A percentile compares a stretch with the other conserved stretches of the same genome.
Evolutionary conservation across 2,888 invertebrate genomes (phyloP).

Genomic region (Drosophila picticornis): DNA sequence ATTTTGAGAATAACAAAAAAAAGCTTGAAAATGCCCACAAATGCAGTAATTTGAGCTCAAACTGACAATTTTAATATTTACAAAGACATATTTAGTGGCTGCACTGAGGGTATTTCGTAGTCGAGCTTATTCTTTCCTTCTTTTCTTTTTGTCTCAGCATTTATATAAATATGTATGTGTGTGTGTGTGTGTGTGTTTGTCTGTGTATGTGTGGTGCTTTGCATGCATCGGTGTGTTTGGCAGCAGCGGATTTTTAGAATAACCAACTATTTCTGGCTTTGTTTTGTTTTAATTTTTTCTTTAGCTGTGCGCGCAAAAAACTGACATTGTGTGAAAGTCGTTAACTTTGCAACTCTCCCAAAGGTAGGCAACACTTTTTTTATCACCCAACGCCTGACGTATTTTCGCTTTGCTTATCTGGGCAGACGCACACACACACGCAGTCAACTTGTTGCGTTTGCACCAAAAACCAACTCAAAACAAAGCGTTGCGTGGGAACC

Average conservation of each 20-base stretch:
- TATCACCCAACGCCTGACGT: slow-evolving; percentile 21
- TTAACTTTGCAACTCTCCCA: slow-evolving; percentile 30
- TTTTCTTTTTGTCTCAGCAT: background rate
- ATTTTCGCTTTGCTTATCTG: slow-evolving; percentile 42
- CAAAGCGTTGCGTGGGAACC: slow-evolving; percentile 61
- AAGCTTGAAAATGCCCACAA: background rate
- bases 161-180: background rate
- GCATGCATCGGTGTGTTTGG: background rate
- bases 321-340: background rate
- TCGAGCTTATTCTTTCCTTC: background rate
- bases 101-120: background rate
- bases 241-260: background rate
- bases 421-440: slow-evolving; percentile 6
- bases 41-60: background rate
- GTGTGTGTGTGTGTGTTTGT: background rate
- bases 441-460: slow-evolving; percentile 65
- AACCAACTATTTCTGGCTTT: background rate
- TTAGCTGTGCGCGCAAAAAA: background rate
- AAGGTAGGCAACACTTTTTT: slow-evolving; percentile 69
- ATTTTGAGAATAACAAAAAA: background rate
- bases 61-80: background rate
- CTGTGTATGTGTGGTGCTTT: background rate
- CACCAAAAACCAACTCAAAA: slow-evolving; percentile 63
- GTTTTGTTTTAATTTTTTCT: background rate
- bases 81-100: background rate